Base-by-base conservation (phyloP, 2,888 invertebrate species). In the Saturnia japonica region DNA sequence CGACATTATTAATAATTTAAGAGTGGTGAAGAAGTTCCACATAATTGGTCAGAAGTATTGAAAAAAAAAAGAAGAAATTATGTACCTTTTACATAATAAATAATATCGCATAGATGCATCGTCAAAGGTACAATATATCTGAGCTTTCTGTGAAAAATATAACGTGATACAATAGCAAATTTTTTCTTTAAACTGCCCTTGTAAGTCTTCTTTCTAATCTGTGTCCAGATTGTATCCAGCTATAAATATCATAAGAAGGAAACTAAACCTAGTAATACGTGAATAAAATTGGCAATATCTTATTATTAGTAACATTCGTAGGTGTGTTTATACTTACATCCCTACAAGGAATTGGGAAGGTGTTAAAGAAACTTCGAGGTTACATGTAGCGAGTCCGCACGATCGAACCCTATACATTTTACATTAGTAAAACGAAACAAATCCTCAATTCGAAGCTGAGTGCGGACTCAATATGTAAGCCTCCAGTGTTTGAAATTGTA, bases 361-460 rank as follows among this genome's bases (percentile, higher is more conserved):
- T 74, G 75, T 74, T 73, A 71, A 71, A 70, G 70, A 74, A 77
- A 74, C 72, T 72, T 69, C 74, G 68, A 74, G 69, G 72, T 70
- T 72, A 66, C 74, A 40, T 64, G 68, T 60, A 69, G 69, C 71
- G 47, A 69, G 60, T 67, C 64, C 25, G 70, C 14, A 47, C 47
- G 78, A 79, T 81, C 75, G 78, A 78, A 78, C 72, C 72, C 72
- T 75, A 85, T 85, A 82, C 84, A 86, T 86, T 83, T 84, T 83
- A 82, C 85, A 86, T 85, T 76, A 85, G 85, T 74, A 77, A 64
- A 79, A 78, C 80, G 82, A 79, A 80, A 81, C 77, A 82, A 81
- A 78, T 78, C 75, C 80, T 75, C 72, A 74, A 74, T 78, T 73
- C 70, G 75, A 74, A 71, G 72, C 70, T 72, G 72, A 77, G 70